phyloP scores from a whole-genome alignment of 2,113 vertebrate genomes.

The Ceyx cyanopectus region DNA sequence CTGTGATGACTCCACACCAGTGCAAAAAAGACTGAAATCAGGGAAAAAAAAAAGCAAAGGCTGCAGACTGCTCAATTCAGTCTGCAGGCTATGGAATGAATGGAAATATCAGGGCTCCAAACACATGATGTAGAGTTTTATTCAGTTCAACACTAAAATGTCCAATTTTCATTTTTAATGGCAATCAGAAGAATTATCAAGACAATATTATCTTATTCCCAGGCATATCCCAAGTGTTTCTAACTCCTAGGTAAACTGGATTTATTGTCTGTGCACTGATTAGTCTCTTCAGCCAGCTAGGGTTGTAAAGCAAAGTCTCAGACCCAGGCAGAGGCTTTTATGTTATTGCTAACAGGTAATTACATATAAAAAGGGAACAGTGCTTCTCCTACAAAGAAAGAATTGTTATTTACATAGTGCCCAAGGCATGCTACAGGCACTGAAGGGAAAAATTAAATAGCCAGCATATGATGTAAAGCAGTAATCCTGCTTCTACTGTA shows the following conservation, averaged over 20 bases:
- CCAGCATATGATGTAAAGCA: neutral
- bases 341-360: neutral
- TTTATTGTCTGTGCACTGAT: neutral
- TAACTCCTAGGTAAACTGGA: neutral
- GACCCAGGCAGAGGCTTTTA: neutral
- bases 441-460: neutral
- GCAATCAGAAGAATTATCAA: neutral
- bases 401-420: neutral
- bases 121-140: neutral
- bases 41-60: neutral
- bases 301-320: neutral
- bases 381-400: neutral
- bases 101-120: neutral
- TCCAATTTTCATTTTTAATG: neutral
- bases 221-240: neutral
- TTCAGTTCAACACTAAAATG: neutral
- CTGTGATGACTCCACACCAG: neutral
- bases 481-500: neutral
- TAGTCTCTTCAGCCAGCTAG: neutral
- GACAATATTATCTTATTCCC: neutral
- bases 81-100: neutral
- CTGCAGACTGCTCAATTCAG: neutral
- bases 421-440: neutral
- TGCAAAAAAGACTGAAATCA: neutral
- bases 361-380: neutral